Evolutionary conservation across 2,888 invertebrate genomes (phyloP).

Genomic region (Pristionchus arcanus): DNA sequence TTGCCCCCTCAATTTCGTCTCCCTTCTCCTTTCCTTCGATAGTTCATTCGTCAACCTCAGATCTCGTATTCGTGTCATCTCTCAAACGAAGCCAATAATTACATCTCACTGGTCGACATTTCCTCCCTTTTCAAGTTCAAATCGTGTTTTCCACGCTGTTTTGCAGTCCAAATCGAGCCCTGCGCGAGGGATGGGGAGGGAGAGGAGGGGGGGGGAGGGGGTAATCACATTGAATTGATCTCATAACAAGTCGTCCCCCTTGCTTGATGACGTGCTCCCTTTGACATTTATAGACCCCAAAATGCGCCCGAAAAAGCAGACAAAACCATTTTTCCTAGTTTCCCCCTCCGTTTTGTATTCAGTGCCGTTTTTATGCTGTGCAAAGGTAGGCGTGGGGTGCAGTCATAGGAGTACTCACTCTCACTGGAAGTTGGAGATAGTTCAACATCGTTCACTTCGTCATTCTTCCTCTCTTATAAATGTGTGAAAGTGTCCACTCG

Average conservation of each 20-base stretch:
- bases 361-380: not conserved
- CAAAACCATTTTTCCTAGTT: not conserved
- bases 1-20: not conserved
- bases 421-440: not conserved
- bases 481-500: not conserved
- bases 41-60: not conserved
- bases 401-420: not conserved
- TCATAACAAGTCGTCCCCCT: conserved; percentile 24
- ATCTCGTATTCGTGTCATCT: not conserved
- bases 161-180: conserved; percentile 17
- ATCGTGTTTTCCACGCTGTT: not conserved
- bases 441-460: not conserved
- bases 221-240: not conserved
- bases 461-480: conserved; percentile 6
- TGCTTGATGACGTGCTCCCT: not conserved
- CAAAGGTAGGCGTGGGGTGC: not conserved
- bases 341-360: not conserved
- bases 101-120: not conserved
- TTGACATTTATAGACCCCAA: not conserved
- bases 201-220: not conserved
- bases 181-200: not conserved
- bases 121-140: not conserved
- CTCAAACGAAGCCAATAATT: not conserved
- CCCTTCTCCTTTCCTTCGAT: not conserved
- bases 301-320: conserved; percentile 11